Base-by-base conservation (phyloP, 2,888 invertebrate genomes). In the Eupithecia abbreviata region DNA sequence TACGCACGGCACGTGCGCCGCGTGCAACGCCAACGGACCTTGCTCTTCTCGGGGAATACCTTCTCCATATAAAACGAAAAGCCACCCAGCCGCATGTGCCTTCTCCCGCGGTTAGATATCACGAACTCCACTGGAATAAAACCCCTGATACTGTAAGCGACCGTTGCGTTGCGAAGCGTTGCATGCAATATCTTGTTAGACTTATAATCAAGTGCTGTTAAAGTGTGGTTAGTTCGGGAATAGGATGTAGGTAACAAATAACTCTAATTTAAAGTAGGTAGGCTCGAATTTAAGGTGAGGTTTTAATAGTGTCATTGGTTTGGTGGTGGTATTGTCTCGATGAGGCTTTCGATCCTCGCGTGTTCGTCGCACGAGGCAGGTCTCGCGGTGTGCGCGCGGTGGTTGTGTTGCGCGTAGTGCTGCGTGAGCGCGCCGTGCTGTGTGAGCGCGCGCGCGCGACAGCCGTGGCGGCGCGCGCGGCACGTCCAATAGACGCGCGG, bases 1-100 rank as follows among this genome's bases (percentile, higher is more conserved):
- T 95, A 95, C 66, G 95, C 95, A 3, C 95, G 93, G 78, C 95
- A 95, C 15, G 95, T 95, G 71, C 95, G 92, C 80, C 95, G 88
- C 80, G 95, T 95, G 84, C 95, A 95, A 51, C 95, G 91, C 95
- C 95, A 95, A 73, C 95, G 92, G 87, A 95, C 95, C 87, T 95
- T 95, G 82, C 87, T 94, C 88, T 95, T 95, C 88, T 95, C 93
- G 2, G 94, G 95, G 80, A 95, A 95, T 79, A 93, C 95, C 86
- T 95, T 95, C 89, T 95, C 95, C 73, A 95, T 95, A 81, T 95
- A 95, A 89, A 95, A 95, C 62, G 95, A 93, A 84, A 95, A 95
- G 74, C 95, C 95, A 77, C 90, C 91, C 78, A 95, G 91, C 80
- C 94, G 92, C 95, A 95, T 94, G 83, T 95, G 95, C 80, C 95